Percentiles rank a stretch among this genome's conserved stretches.
phyloP scores from a whole-genome alignment of 1,140 invertebrate species.

The Drosophila bocqueti region DNA sequence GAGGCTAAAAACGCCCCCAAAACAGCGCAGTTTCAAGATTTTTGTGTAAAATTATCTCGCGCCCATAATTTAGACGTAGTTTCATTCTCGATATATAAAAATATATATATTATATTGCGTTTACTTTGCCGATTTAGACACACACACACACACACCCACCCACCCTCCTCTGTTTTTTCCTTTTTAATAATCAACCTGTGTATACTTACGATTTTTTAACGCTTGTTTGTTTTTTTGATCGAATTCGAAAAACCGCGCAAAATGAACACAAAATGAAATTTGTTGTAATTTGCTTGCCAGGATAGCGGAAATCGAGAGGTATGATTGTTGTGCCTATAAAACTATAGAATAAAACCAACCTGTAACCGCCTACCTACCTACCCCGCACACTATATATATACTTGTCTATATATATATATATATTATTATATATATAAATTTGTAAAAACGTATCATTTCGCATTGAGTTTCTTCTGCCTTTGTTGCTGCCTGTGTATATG shows the following conservation, averaged over 20 bases:
- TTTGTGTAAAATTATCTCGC: conserved; percentile 24
- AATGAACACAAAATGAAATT: conserved; percentile 80
- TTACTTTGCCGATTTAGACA: conserved; percentile 40
- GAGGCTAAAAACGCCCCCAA: conserved; percentile 15
- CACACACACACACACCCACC: not conserved
- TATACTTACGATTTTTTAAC: conserved; percentile 69
- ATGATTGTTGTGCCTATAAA: conserved; percentile 76
- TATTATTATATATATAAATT: not conserved
- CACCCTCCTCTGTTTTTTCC: conserved; percentile 12
- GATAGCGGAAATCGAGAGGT: conserved; percentile 85
- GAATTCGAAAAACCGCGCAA: conserved; percentile 75
- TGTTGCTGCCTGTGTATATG: conserved; percentile 38
- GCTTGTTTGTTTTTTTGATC: conserved; percentile 81
- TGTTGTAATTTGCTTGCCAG: conserved; percentile 85
- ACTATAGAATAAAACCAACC: conserved; percentile 47
- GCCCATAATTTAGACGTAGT: conserved; percentile 30
- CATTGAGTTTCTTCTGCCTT: conserved; percentile 2
- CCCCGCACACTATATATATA: conserved; percentile 18
- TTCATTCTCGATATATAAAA: conserved; percentile 10
- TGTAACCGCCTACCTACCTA: conserved; percentile 80
- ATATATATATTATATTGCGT: conserved; percentile 18
- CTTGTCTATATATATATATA: conserved; percentile 5
- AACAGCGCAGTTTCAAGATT: conserved; percentile 21
- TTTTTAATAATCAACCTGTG: conserved; percentile 41
- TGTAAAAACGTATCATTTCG: conserved; percentile 22